Evolutionary conservation across 2,888 invertebrate species (phyloP), one percentile per base, ranked within the genome.

Genomic region (Mesochorus sp.): DNA sequence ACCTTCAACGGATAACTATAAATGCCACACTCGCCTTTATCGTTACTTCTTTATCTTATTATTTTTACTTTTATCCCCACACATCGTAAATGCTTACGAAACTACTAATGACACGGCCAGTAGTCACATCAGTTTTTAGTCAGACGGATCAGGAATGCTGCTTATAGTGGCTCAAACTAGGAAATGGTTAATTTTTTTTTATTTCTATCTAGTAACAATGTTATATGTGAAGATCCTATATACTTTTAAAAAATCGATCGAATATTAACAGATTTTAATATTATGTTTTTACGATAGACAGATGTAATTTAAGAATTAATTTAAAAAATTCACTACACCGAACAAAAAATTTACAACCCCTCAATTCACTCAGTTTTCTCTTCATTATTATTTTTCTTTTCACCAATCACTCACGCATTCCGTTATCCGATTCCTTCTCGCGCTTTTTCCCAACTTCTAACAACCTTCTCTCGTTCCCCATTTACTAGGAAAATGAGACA

Each of bases 401-500:
- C 19, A 42, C 51, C 19, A 34, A 49, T 55, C 19, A 14, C 14
- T 19, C 39, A 14, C 6, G n/a, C 19, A 37, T 26, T 19, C 24
- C 51, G 51, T 59, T 71, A 24, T 10, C 10, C 28, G 44, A 21
- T 49, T 19, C 5, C 10, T 39, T 42, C 28, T 49, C 12, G 10
- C 12, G 37, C 42, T 49, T 59, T 26, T 49, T 49, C 2, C 6
- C 4, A 2, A n/a, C 47, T 28, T 42, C 14, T 14, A 57, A 47
- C 57, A 49, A 51, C 39, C 49, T n/a, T 53, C 51, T 19, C 49
- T 39, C 12, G 44, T 66, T 31, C 21, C 28, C 28, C 28, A 51
- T 66, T 66, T 59, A 24, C 28, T 37, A 37, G 57, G 34, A 19
- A 51, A 42, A 51, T 44, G 49, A 64, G 31, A 57, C 42, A 62